Evolutionary conservation across 2,113 vertebrate genomes (phyloP).

Genomic region (Columbina picui): DNA sequence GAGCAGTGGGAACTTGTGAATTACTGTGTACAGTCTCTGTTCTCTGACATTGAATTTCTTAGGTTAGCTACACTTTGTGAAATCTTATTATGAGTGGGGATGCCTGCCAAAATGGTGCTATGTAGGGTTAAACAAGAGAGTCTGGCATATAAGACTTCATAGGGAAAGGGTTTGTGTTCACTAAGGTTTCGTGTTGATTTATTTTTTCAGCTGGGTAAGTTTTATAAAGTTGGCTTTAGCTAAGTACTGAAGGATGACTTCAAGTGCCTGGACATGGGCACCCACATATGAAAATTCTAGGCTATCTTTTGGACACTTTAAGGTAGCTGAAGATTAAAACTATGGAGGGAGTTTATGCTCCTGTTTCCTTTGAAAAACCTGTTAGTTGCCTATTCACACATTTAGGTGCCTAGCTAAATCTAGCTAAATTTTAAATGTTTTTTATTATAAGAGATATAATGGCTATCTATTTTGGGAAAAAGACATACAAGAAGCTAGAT

Average conservation of each 20-base stretch:
- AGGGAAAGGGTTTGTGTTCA: background rate
- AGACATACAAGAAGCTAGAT: background rate
- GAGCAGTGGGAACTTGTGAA: background rate
- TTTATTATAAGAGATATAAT: background rate
- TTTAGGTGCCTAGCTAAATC: background rate
- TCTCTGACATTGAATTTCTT: constrained; percentile 18
- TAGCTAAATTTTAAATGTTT: background rate
- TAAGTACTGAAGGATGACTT: background rate
- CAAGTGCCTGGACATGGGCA: background rate
- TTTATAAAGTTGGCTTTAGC: constrained; percentile 8
- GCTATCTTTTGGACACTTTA: background rate
- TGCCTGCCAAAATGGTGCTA: constrained; percentile 8
- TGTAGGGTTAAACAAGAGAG: constrained; percentile 31
- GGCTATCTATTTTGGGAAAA: background rate
- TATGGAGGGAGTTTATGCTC: background rate
- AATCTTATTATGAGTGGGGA: background rate
- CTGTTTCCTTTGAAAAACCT: background rate
- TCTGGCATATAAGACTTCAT: background rate
- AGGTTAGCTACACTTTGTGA: background rate
- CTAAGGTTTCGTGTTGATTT: background rate
- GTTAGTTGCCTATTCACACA: background rate
- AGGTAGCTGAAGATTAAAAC: background rate
- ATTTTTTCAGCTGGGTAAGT: background rate
- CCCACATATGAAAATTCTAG: background rate
- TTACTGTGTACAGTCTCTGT: background rate